Percentiles rank a stretch among this genome's conserved stretches.
phyloP scores from a whole-genome alignment of 2,797 vertebrate genomes.

The Prionace glauca region DNA sequence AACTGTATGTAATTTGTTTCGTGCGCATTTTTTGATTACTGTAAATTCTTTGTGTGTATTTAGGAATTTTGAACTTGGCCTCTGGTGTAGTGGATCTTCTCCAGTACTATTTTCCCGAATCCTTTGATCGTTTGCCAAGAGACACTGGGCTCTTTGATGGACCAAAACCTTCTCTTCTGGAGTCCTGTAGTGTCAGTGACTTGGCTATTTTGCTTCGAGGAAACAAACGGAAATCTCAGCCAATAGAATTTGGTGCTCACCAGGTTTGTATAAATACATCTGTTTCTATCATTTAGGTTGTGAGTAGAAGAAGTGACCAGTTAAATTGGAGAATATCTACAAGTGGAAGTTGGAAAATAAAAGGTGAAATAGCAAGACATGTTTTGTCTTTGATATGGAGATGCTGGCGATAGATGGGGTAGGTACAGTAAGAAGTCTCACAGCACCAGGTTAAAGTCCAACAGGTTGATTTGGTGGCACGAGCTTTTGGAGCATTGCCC shows the following conservation, averaged over 20 bases:
- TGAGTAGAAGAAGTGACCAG: neutral
- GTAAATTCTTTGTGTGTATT: neutral
- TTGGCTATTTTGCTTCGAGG: slow-evolving; percentile 66
- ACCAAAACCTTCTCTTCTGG: slow-evolving; percentile 61
- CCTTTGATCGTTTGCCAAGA: slow-evolving; percentile 67
- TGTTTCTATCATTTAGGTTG: neutral
- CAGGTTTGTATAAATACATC: slow-evolving; percentile 53
- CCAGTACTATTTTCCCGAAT: slow-evolving; percentile 67
- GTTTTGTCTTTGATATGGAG: neutral
- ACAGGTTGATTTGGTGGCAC: too few species aligned
- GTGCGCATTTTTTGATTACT: neutral
- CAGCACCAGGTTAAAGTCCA: too few species aligned
- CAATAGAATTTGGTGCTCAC: slow-evolving; percentile 72
- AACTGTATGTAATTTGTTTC: neutral
- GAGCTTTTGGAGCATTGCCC: too few species aligned
- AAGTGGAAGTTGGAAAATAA: neutral
- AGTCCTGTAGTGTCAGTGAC: slow-evolving; percentile 68
- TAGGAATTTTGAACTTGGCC: slow-evolving; percentile 64
- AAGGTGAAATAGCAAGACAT: neutral
- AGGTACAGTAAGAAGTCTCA: too few species aligned
- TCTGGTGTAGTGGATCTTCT: slow-evolving; percentile 69
- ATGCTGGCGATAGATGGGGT: too few species aligned
- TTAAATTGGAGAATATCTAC: neutral
- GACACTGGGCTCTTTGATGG: slow-evolving; percentile 67
- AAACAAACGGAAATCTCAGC: slow-evolving; percentile 69